These are phyloP conservation scores for Torymus texanus DNA, from an alignment of 2,888 invertebrate species.

Conservation along the genomic window DNA sequence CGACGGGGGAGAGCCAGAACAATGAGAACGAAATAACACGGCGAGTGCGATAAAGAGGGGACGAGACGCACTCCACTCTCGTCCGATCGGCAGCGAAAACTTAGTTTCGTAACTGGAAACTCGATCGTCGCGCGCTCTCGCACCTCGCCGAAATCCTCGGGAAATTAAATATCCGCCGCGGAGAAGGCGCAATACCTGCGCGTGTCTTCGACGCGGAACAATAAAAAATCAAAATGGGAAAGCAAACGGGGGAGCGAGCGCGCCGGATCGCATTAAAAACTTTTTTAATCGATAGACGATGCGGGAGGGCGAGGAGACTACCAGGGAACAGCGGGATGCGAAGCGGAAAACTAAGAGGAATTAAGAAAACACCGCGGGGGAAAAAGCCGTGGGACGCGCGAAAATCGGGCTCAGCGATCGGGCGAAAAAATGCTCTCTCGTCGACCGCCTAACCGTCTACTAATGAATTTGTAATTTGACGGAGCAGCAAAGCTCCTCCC, in stretches of 20 bases:
- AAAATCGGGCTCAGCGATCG: slow-evolving; percentile 59
- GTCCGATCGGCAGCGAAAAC: slow-evolving; percentile 56
- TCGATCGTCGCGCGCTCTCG: slow-evolving; percentile 40
- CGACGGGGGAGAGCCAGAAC: no score
- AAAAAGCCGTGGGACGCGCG: slow-evolving; percentile 51
- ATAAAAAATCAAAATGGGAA: slow-evolving; percentile 70
- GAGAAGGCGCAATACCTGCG: slow-evolving; percentile 41
- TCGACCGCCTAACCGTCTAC: slow-evolving; percentile 62
- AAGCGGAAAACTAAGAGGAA: slow-evolving; percentile 39
- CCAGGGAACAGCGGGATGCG: slow-evolving; percentile 38
- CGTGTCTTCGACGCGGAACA: slow-evolving; percentile 57
- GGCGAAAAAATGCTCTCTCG: slow-evolving; percentile 48
- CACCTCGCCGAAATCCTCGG: slow-evolving; percentile 60
- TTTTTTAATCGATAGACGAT: slow-evolving; percentile 72
- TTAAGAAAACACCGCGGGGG: slow-evolving; percentile 52
- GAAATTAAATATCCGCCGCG: slow-evolving; percentile 69
- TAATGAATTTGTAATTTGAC: slow-evolving; percentile 67
- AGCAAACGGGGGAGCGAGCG: slow-evolving; percentile 66
- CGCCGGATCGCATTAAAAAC: slow-evolving; percentile 71
- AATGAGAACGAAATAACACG: no score
- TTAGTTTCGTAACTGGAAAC: slow-evolving; percentile 57
- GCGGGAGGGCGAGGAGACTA: slow-evolving; percentile 46
- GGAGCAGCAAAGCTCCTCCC: slow-evolving; percentile 13
- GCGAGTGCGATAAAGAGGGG: background rate
- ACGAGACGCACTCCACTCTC: background rate